These are phyloP conservation scores for Malurus cyaneus DNA, from an alignment of 2,113 vertebrate genomes.

Conservation along the genomic window DNA sequence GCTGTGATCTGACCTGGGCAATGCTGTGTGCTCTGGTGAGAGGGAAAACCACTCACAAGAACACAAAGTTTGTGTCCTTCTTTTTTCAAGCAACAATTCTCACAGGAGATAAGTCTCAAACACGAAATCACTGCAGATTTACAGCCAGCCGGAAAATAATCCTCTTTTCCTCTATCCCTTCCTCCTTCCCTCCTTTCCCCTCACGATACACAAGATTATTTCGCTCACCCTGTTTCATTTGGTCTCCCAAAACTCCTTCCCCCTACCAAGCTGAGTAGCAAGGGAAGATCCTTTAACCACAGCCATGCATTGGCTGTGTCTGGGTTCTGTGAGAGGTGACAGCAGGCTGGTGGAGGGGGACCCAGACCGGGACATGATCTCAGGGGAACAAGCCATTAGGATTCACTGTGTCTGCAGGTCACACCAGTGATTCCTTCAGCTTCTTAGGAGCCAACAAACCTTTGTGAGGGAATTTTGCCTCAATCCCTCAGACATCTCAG, in stretches of 20 bases:
- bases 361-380: not conserved
- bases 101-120: not conserved
- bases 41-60: not conserved
- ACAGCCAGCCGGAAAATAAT: not conserved
- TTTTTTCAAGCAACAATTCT: not conserved
- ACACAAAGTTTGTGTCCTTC: not conserved
- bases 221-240: not conserved
- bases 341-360: not conserved
- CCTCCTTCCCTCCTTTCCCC: not conserved
- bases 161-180: not conserved
- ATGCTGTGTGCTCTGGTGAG: not conserved
- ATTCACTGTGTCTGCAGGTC: not conserved
- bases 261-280: not conserved
- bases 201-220: not conserved
- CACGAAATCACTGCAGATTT: not conserved
- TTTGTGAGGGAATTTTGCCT: not conserved
- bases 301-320: not conserved
- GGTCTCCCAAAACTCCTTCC: not conserved
- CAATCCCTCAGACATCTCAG: not conserved
- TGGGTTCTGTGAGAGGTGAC: not conserved
- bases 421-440: fast-evolving
- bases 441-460: not conserved
- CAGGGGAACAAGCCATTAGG: not conserved
- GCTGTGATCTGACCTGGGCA: not conserved
- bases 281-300: not conserved